Percentiles rank a stretch among this genome's conserved stretches.
phyloP scores from a whole-genome alignment of 2,797 vertebrate genomes.

The Pseudochirops cupreus region DNA sequence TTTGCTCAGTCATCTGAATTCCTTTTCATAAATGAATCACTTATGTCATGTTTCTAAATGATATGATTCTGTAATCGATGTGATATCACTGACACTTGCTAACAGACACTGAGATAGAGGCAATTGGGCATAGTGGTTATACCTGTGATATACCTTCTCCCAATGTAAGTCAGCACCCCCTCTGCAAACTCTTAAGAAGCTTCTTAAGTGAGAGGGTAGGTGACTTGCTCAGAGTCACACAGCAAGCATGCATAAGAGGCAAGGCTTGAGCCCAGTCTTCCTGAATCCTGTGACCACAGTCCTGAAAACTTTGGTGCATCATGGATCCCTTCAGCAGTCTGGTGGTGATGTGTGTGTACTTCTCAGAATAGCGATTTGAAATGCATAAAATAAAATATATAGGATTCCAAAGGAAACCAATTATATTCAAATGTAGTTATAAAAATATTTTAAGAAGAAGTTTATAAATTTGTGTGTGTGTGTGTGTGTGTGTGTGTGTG shows the following conservation, averaged over 20 bases:
- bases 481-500: too few relatives aligned
- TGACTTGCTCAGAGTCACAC: background rate
- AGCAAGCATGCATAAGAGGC: background rate
- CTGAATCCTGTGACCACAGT: background rate
- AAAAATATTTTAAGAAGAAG: background rate
- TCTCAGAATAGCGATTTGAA: background rate
- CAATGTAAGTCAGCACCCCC: background rate
- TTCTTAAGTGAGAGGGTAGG: background rate
- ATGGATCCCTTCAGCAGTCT: background rate
- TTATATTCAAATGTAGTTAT: background rate
- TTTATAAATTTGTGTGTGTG: too few relatives aligned
- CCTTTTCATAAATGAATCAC: background rate
- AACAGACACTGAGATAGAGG: background rate
- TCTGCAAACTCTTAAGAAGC: background rate
- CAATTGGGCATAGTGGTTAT: background rate
- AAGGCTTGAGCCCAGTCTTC: background rate
- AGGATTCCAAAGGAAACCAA: background rate
- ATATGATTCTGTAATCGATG: conserved; percentile 10
- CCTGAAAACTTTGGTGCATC: background rate
- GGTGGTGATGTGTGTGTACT: background rate
- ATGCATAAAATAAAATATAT: background rate
- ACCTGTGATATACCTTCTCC: background rate
- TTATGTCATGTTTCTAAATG: background rate
- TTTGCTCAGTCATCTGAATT: conserved; percentile 11
- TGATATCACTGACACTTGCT: background rate